Evolutionary conservation across 2,888 invertebrate species (phyloP), one percentile per base, ranked within the genome.

Genomic region (Strigamia transsilvanica): DNA sequence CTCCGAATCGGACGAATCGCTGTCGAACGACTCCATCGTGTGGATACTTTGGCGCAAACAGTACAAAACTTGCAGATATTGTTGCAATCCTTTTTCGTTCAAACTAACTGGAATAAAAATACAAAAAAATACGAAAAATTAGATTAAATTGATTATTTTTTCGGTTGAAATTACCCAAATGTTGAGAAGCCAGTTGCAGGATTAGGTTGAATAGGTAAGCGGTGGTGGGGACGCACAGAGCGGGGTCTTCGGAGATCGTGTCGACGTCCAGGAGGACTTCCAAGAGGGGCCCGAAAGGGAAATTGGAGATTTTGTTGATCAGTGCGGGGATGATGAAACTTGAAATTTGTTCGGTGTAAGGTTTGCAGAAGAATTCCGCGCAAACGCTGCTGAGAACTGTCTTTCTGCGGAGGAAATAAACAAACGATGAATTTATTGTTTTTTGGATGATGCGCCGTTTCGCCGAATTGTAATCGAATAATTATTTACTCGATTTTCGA

Each of bases 81-180:
- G 92, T 0, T 92, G 91, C 85, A 93, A 91, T 6, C 91, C 90
- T 80, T 91, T 91, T 83, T 92, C 91, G 15, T 95, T 88, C 85
- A 94, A 92, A 83, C 15, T 38, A 80, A 51, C 82, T 32, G 7
- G 4, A 18, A 18, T n/a, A 38, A 79, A 32, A 38, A 78, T 7
- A 18, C 7, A 79, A 79, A 38, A 79, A 32, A 79, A 27, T 32
- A 6, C 3, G 6, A 34, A 13, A 32, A 79, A 13, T 32, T 38
- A n/a, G 15, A 73, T 79, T 27, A 77, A 77, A 77, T 51, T 4
- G 10, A n/a, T 51, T 51, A 10, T 7, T 42, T 42, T 42, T 42
- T 42, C 3, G 10, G 10, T 51, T 3, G 10, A 21, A 23, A 12
- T 41, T 18, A 80, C 80, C 80, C 46, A 42, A 18, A 80, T 46